phyloP scores from a whole-genome alignment of 1,140 invertebrate genomes.

The Thaumetopoea pityocampa region DNA sequence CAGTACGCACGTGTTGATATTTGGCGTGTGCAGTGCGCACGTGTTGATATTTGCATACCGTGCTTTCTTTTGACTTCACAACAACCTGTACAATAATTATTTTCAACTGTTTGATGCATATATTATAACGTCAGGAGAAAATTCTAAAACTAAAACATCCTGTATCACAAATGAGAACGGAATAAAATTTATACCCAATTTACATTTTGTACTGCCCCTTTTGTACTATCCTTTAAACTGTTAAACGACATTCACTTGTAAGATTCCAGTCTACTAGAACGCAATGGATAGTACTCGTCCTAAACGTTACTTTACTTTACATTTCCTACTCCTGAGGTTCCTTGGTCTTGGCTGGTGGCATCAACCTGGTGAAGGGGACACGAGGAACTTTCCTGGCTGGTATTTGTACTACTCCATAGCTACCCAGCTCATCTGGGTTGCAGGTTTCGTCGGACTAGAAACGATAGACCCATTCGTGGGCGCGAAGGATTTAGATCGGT shows the following conservation, averaged over 20 bases:
- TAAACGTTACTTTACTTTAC: slow-evolving; percentile 46
- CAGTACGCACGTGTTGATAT: no score
- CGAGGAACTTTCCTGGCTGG: slow-evolving; percentile 46
- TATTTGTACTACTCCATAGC: slow-evolving; percentile 59
- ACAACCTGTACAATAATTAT: background rate
- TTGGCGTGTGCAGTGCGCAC: no score
- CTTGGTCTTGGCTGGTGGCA: slow-evolving; percentile 67
- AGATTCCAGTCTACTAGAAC: background rate
- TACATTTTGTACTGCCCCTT: no score
- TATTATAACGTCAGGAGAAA: no score
- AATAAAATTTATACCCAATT: no score
- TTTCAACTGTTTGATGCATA: no score
- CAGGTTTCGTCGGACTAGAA: slow-evolving; percentile 61
- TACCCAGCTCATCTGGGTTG: slow-evolving; percentile 59
- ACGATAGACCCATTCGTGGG: slow-evolving; percentile 65
- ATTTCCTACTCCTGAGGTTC: slow-evolving; percentile 49
- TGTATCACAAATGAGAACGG: no score
- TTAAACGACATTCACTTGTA: background rate
- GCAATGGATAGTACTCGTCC: slow-evolving; percentile 25
- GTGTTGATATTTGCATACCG: no score
- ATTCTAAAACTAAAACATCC: no score
- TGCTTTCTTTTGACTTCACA: no score
- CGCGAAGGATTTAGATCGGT: slow-evolving; percentile 58
- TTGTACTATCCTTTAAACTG: no score
- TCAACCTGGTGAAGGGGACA: slow-evolving; percentile 55